phyloP scores from a whole-genome alignment of 1,140 invertebrate genomes.

The Ooceraea biroi region DNA sequence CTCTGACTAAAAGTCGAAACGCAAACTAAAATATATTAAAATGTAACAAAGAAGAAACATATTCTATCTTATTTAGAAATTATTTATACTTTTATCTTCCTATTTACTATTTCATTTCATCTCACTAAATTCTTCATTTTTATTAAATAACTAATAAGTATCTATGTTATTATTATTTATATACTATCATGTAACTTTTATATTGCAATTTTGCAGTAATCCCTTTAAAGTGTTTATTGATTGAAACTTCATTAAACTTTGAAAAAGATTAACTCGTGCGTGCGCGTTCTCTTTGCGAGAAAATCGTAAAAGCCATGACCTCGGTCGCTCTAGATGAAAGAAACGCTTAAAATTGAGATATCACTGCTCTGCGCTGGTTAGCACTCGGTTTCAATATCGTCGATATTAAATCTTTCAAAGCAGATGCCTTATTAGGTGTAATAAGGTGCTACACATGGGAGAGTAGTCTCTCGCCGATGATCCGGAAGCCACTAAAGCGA shows the following conservation, averaged over 20 bases:
- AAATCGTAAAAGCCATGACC: background rate
- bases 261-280: background rate
- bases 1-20: too few relatives aligned
- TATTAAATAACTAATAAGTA: background rate
- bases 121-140: background rate
- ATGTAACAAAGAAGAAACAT: background rate
- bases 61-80: background rate
- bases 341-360: conserved; percentile 23
- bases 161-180: background rate
- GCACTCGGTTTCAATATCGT: background rate
- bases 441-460: conserved; percentile 18
- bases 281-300: background rate
- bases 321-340: background rate
- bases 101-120: background rate
- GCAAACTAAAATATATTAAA: background rate
- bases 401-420: conserved; percentile 42
- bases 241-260: background rate
- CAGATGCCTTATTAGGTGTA: conserved; percentile 28
- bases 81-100: background rate
- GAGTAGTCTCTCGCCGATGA: conserved; percentile 50
- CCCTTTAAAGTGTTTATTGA: background rate
- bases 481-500: conserved; percentile 52
- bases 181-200: background rate
- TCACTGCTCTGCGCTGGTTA: background rate
- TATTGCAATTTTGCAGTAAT: too few relatives aligned